Base-by-base conservation (phyloP, 2,797 vertebrate species). In the Gobio occitaniae region DNA sequence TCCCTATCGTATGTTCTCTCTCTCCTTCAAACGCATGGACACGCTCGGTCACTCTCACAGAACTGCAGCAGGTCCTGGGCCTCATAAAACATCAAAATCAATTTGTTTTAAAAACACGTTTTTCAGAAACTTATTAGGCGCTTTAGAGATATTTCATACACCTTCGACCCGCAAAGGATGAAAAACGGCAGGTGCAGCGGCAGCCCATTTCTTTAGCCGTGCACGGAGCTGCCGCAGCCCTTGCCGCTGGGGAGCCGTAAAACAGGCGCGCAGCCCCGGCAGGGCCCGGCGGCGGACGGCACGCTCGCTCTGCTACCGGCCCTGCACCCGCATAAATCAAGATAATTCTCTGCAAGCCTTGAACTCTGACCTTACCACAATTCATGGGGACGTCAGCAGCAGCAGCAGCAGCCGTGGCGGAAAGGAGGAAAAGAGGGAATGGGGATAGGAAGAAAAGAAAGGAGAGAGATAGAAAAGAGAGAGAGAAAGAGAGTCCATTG, bases 301-400 rank as follows among this genome's bases (percentile, higher is more conserved):
- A 92, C 89, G 90, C 92, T 89, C 93, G 93, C 95, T 95, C 94
- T 95, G 95, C 71, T 94, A 95, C 95, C 94, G 93, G 94, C 92
- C 96, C 83, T 38, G 89, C 48, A 76, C 38, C 90, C 66, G 96
- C 96, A 98, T 99, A 98, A 98, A 99, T 99, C 98, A 98, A 96
- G 96, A 97, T 98, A 96, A 98, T 99, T 97, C 97, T 96, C 95
- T 91, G 94, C 96, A 96, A 95, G 96, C 97, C 97, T 97, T 99
- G 97, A 99, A 96, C 97, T 97, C 95, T 95, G 96, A 99, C 97
- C 97, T 7, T 89, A 89, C 95, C 94, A 96, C 97, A 97, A 97
- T 97, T 97, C 97, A 98, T 96, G 94, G 94, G 95, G 94, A 95
- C 92, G 93, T 94, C 93, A 91, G 91, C 77, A 71, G 83, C 86